These are phyloP conservation scores for Phalera bucephala DNA, from an alignment of 2,888 invertebrate genomes.

Conservation along the genomic window DNA sequence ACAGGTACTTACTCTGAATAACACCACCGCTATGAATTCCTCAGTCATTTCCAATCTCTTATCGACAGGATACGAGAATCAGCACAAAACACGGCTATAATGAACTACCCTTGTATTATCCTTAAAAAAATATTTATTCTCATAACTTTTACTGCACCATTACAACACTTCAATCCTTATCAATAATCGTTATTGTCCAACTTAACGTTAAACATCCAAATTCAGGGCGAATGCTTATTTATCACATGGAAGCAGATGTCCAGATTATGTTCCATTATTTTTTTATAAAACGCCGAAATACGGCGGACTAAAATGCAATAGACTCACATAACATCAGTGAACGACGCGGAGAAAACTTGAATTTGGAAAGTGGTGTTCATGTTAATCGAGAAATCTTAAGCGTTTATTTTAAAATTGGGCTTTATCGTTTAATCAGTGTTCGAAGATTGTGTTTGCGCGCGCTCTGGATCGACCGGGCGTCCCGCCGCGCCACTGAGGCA, in stretches of 20 bases:
- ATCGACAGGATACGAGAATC: not conserved
- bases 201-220: constrained; percentile 25
- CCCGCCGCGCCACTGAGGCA: constrained; percentile 78
- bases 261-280: constrained; percentile 45
- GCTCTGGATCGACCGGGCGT: constrained; percentile 77
- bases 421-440: constrained; percentile 53
- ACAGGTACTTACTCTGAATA: not conserved
- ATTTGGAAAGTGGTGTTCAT: not conserved
- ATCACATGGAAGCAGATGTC: constrained; percentile 51
- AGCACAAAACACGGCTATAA: constrained; percentile 20
- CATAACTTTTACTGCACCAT: constrained; percentile 26
- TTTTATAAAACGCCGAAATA: constrained; percentile 31
- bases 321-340: constrained; percentile 11
- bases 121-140: constrained; percentile 24
- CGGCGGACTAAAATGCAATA: constrained; percentile 13
- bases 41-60: not conserved
- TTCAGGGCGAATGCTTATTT: constrained; percentile 37
- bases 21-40: not conserved
- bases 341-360: constrained; percentile 4
- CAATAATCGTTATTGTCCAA: constrained; percentile 14
- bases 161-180: constrained; percentile 20
- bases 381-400: not conserved
- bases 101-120: constrained; percentile 19
- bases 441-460: constrained; percentile 51
- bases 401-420: constrained; percentile 6